Evolutionary conservation across 2,113 vertebrate species (phyloP).

Genomic region (Opisthocomus hoazin): DNA sequence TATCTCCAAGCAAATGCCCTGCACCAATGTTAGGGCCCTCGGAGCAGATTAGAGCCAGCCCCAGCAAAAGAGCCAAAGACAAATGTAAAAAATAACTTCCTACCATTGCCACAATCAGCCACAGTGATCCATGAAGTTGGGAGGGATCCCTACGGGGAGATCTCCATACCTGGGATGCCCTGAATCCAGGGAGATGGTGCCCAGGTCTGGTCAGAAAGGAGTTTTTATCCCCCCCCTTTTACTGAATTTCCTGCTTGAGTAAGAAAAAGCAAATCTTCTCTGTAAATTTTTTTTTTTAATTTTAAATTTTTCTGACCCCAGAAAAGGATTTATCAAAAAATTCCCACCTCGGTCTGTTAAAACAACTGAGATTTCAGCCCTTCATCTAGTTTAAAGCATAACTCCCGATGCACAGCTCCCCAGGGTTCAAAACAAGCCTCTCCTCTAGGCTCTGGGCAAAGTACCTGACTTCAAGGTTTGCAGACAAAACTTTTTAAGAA

Average conservation of each 20-base stretch:
- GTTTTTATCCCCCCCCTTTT: background rate
- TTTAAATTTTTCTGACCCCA: background rate
- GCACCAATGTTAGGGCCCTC: background rate
- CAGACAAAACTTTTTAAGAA: background rate
- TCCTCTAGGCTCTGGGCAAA: background rate
- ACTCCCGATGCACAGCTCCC: background rate
- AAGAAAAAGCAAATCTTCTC: background rate
- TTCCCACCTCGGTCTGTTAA: background rate
- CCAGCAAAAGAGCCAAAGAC: background rate
- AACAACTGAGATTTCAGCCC: background rate
- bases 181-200: background rate
- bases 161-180: no score
- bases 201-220: background rate
- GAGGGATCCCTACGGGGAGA: background rate
- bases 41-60: background rate
- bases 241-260: background rate
- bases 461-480: background rate
- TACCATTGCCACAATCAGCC: background rate
- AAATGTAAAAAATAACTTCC: background rate
- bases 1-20: background rate
- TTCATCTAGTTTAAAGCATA: background rate
- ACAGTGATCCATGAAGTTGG: background rate
- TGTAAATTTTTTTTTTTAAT: background rate
- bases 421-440: background rate
- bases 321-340: background rate